phyloP scores from a whole-genome alignment of 2,888 invertebrate genomes.

The Lomographa bimaculata region DNA sequence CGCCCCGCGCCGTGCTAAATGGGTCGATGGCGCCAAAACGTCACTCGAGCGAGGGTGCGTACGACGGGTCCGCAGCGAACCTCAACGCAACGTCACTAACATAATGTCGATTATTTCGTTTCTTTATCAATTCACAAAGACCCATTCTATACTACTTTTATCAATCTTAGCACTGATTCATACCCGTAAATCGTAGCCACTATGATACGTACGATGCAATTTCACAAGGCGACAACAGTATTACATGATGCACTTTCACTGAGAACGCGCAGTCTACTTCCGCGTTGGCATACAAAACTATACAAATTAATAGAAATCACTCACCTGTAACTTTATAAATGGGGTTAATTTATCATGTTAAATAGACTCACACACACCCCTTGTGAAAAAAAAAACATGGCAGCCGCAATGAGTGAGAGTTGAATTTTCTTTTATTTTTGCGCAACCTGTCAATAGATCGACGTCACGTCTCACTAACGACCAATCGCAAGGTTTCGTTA shows the following conservation, averaged over 20 bases:
- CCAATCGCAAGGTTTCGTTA: slow-evolving; percentile 63
- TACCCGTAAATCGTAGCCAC: slow-evolving; percentile 55
- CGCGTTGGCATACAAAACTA: slow-evolving; percentile 54
- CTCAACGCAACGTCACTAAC: slow-evolving; percentile 40
- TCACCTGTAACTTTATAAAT: slow-evolving; percentile 73
- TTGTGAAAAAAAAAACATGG: slow-evolving; percentile 89
- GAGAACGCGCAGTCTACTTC: slow-evolving; percentile 61
- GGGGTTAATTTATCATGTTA: slow-evolving; percentile 78
- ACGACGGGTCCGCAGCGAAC: slow-evolving; percentile 42
- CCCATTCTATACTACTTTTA: slow-evolving; percentile 42
- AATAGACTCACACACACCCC: slow-evolving; percentile 85
- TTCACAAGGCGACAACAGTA: slow-evolving; percentile 78
- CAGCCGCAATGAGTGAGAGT: slow-evolving; percentile 82
- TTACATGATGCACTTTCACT: slow-evolving; percentile 84
- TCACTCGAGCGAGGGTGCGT: slow-evolving; percentile 56
- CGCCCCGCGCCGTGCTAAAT: slow-evolving; percentile 71
- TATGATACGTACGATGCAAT: slow-evolving; percentile 65
- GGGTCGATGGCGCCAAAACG: slow-evolving; percentile 84
- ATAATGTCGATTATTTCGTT: slow-evolving; percentile 23
- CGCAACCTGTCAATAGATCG: slow-evolving; percentile 71
- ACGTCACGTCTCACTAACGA: slow-evolving; percentile 66
- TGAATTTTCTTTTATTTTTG: slow-evolving; percentile 68
- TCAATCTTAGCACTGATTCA: slow-evolving; percentile 54
- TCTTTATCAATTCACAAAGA: slow-evolving; percentile 43
- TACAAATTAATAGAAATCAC: slow-evolving; percentile 47